These are phyloP conservation scores for Cosmopolites sordidus DNA, from an alignment of 2,888 invertebrate genomes.

Conservation along the genomic window DNA sequence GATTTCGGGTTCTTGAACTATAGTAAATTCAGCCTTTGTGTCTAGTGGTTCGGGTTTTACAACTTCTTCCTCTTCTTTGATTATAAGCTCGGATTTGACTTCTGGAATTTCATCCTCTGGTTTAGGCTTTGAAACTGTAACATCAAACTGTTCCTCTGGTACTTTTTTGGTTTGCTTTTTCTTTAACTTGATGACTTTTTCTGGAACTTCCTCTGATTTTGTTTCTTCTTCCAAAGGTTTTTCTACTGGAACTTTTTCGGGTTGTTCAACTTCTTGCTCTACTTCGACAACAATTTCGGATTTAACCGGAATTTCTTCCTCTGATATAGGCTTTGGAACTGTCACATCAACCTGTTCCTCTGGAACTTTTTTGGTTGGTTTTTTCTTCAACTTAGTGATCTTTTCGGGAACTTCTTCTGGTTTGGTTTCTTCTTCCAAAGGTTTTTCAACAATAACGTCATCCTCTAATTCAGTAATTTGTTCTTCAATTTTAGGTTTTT, in stretches of 20 bases:
- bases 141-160: slow-evolving; percentile 9
- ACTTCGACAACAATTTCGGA: slow-evolving; percentile 31
- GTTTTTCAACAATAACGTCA: not conserved
- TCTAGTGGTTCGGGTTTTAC: slow-evolving; percentile 48
- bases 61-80: slow-evolving; percentile 20
- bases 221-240: not conserved
- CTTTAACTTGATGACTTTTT: not conserved
- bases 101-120: slow-evolving; percentile 27
- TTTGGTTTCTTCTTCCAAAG: not conserved
- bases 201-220: slow-evolving; percentile 1
- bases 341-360: slow-evolving; percentile 13
- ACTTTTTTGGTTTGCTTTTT: not conserved
- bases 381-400: not conserved
- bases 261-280: slow-evolving; percentile 9
- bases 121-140: slow-evolving; percentile 8
- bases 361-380: not conserved
- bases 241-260: not conserved
- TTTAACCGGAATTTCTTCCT: slow-evolving; percentile 19
- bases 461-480: slow-evolving; percentile 9
- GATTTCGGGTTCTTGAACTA: slow-evolving; percentile 25
- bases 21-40: slow-evolving; percentile 35
- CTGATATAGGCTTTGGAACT: slow-evolving; percentile 6
- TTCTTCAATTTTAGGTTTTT: slow-evolving; percentile 8
- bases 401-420: slow-evolving; percentile 2
- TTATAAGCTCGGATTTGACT: slow-evolving; percentile 31